A percentile compares a stretch with the other conserved stretches of the same genome.
Evolutionary conservation across 2,113 vertebrate genomes (phyloP).

Genomic region (Nestor notabilis): DNA sequence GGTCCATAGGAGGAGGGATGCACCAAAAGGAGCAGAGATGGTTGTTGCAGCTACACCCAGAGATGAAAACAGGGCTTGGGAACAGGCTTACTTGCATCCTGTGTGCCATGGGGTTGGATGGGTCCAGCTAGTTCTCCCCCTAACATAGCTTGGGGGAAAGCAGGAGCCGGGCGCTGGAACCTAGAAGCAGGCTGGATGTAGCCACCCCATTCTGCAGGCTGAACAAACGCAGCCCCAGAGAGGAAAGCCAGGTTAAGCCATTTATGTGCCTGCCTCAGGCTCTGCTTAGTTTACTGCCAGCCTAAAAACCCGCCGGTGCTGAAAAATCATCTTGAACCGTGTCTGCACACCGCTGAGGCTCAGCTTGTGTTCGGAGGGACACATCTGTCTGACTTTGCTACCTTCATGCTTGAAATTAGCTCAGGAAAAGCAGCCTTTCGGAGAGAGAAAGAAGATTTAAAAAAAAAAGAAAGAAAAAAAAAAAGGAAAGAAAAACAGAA

Average conservation of each 20-base stretch:
- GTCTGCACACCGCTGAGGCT: neutral
- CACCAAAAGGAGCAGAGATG: fast-evolving
- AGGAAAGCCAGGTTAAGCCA: neutral
- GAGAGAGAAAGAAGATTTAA: neutral
- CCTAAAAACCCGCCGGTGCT: neutral
- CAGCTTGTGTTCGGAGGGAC: neutral
- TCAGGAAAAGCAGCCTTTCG: neutral
- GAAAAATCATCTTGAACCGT: neutral
- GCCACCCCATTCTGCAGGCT: neutral
- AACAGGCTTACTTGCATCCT: neutral
- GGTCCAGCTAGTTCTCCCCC: neutral
- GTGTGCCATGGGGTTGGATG: neutral
- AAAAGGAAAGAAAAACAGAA: neutral
- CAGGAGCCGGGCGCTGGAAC: neutral
- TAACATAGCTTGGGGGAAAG: neutral
- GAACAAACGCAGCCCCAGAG: neutral
- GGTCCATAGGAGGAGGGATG: neutral
- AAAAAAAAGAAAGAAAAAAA: too few relatives aligned
- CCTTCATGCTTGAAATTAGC: neutral
- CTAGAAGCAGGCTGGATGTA: neutral
- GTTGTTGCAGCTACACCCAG: neutral
- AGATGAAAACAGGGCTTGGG: neutral
- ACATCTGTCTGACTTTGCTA: neutral
- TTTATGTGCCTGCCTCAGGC: neutral
- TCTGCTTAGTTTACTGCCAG: neutral